phyloP scores from a whole-genome alignment of 2,888 invertebrate species.

The Aleiodes alternator region DNA sequence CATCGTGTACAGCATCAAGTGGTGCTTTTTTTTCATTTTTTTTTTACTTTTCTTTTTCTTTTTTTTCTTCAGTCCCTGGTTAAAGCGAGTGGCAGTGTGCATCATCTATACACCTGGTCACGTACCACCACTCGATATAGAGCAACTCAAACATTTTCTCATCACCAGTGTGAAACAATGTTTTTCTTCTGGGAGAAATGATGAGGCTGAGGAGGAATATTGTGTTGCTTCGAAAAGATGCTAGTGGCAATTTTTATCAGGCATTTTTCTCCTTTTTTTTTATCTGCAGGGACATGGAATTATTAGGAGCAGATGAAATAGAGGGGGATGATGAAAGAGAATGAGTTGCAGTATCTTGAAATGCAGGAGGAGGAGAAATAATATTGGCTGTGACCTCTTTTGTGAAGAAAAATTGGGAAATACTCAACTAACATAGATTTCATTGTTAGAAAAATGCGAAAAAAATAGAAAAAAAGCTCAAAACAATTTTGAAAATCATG shows the following conservation, averaged over 20 bases:
- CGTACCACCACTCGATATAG: slow-evolving; percentile 63
- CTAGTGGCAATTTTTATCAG: not conserved
- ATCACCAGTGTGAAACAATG: not conserved
- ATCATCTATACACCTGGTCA: slow-evolving; percentile 64
- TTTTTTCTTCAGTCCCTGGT: slow-evolving; percentile 30
- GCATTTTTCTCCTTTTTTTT: not conserved
- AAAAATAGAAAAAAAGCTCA: no score
- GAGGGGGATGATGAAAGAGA: no score
- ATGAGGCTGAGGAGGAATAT: not conserved
- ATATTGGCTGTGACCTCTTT: no score
- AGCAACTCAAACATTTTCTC: slow-evolving; percentile 24
- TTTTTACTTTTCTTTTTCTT: not conserved
- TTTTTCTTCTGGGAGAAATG: slow-evolving; percentile 1
- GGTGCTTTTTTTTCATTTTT: slow-evolving; percentile 13
- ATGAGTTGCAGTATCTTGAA: no score
- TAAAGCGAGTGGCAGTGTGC: slow-evolving; percentile 28
- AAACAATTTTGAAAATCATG: no score
- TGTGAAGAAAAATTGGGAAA: no score
- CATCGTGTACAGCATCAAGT: slow-evolving; percentile 28
- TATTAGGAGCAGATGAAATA: no score
- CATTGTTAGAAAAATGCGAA: no score
- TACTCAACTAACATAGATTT: no score
- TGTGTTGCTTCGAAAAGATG: not conserved
- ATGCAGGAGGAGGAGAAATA: no score
- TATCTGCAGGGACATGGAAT: no score